Percentiles rank a stretch among this genome's conserved stretches.
These are phyloP conservation scores for Euthynnus affinis DNA, from an alignment of 2,797 vertebrate genomes.

Conservation along the genomic window DNA sequence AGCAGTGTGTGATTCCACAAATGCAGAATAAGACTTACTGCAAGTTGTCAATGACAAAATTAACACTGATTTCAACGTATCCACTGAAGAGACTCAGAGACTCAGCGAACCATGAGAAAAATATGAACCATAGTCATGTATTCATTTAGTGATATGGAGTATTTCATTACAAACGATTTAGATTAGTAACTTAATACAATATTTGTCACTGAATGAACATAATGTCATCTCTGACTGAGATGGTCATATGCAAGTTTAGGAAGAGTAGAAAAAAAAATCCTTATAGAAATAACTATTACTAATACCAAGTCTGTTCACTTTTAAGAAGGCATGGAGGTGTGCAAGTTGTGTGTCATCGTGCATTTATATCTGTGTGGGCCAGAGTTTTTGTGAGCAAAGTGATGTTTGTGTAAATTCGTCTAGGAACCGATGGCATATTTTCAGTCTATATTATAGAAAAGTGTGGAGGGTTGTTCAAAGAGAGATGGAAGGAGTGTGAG, in stretches of 20 bases:
- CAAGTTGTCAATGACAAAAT: background rate
- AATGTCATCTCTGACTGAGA: background rate
- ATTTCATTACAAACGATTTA: background rate
- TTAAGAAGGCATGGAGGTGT: conserved; percentile 19
- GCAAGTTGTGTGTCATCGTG: conserved; percentile 5
- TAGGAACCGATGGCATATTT: conserved; percentile 29
- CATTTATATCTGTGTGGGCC: conserved; percentile 33
- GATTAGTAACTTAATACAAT: background rate
- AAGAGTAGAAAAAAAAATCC: conserved; percentile 11
- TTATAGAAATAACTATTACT: conserved; percentile 25
- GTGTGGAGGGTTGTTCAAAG: conserved; percentile 22
- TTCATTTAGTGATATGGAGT: background rate
- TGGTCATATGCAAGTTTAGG: conserved; percentile 1
- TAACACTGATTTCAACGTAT: background rate
- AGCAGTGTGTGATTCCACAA: no score
- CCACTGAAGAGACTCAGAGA: background rate
- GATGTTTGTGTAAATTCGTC: conserved; percentile 21
- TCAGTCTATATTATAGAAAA: conserved; percentile 30
- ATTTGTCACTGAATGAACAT: background rate
- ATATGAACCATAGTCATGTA: background rate
- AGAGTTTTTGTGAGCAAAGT: conserved; percentile 29
- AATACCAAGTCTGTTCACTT: conserved; percentile 23
- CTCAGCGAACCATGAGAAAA: background rate
- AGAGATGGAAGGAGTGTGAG: conserved; percentile 31
- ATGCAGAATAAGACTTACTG: background rate